phyloP scores from a whole-genome alignment of 2,888 invertebrate genomes.

The Temnothorax rugatulus region DNA sequence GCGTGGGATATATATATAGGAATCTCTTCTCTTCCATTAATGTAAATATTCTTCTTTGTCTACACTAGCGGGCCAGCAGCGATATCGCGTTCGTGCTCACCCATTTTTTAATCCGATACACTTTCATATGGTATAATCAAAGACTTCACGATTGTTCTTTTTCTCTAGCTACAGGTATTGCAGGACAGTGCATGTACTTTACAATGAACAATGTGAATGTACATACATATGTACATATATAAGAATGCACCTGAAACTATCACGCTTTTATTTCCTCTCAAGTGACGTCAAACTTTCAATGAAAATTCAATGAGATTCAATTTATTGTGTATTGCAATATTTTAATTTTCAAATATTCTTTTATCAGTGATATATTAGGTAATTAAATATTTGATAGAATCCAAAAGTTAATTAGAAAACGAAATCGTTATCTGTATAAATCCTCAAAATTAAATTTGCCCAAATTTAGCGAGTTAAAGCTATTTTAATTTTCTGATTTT shows the following conservation, averaged over 20 bases:
- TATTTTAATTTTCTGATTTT: background rate
- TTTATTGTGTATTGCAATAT: background rate
- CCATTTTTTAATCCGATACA: slow-evolving; percentile 29
- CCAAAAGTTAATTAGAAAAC: background rate
- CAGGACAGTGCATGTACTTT: slow-evolving; percentile 52
- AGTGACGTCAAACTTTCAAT: background rate
- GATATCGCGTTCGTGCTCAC: slow-evolving; percentile 13
- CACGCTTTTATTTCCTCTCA: background rate
- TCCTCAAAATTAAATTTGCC: background rate
- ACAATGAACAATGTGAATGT: slow-evolving; percentile 61
- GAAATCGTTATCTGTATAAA: background rate
- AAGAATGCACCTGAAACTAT: slow-evolving; percentile 17
- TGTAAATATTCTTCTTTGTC: slow-evolving; percentile 35
- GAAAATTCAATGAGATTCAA: background rate
- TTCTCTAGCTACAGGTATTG: slow-evolving; percentile 61
- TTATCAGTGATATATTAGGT: background rate
- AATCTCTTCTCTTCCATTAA: slow-evolving; percentile 25
- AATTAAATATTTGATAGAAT: background rate
- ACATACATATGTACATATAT: slow-evolving; percentile 31
- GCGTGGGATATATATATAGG: slow-evolving; percentile 4
- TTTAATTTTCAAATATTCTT: slow-evolving; percentile 4
- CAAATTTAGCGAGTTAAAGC: background rate
- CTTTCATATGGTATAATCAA: slow-evolving; percentile 50
- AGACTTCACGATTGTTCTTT: slow-evolving; percentile 45
- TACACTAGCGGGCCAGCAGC: slow-evolving; percentile 15